Conservation (phyloP, 1,140 invertebrate species). For the Agrypnia vestita region DNA sequence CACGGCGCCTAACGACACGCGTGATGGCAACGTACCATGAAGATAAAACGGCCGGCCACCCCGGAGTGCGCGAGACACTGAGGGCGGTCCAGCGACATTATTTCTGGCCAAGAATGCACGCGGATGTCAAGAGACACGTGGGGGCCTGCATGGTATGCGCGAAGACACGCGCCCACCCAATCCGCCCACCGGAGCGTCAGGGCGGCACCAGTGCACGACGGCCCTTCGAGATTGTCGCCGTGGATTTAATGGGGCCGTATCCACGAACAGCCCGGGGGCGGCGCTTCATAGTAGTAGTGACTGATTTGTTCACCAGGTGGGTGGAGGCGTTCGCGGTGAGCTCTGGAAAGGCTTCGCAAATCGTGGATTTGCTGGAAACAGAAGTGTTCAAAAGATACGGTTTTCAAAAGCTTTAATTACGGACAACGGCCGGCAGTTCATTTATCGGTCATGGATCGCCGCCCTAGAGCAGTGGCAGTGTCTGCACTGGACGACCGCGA, state of each 20-base stretch:
- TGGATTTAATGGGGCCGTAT: slow-evolving; percentile 30
- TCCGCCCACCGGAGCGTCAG: background rate
- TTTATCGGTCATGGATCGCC: background rate
- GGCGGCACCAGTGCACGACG: background rate
- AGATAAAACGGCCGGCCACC: background rate
- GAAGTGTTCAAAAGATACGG: slow-evolving; percentile 15
- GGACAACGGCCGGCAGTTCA: slow-evolving; percentile 31
- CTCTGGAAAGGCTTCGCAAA: background rate
- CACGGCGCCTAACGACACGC: background rate
- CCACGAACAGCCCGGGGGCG: background rate
- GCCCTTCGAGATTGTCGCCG: background rate
- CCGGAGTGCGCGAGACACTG: background rate
- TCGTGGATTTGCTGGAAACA: background rate
- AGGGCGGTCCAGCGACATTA: background rate
- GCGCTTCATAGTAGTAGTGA: slow-evolving; percentile 22
- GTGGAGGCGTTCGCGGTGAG: slow-evolving; percentile 32
- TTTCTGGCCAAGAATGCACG: background rate
- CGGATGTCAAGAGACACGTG: background rate
- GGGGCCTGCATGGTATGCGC: background rate
- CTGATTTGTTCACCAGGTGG: slow-evolving; percentile 30
- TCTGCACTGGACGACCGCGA: slow-evolving; percentile 29
- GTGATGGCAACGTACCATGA: background rate
- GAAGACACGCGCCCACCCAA: background rate
- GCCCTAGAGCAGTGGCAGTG: slow-evolving; percentile 7
- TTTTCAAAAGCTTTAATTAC: slow-evolving; percentile 7